Base-by-base conservation (phyloP, 2,113 vertebrate genomes). In the Heteronetta atricapilla region DNA sequence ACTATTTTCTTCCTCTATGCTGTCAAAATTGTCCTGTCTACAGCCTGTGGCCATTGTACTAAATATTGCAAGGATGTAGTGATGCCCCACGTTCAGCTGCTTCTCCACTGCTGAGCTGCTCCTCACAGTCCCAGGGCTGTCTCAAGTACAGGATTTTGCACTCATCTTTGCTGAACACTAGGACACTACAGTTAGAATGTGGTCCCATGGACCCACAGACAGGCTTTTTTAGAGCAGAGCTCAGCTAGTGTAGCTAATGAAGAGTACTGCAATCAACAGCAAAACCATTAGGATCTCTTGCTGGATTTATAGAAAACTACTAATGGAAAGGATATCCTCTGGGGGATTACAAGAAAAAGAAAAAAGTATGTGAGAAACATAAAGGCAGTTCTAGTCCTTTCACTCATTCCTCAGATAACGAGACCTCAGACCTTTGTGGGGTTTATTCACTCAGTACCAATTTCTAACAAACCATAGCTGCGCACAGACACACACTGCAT, bases 401-500 rank as follows among this genome's bases (percentile, higher is more conserved):
- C 19, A 46, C 6, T 69, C 26, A 67, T 67, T 66, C 17, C 38
- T 63, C 68, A 72, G 40, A 22, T 60, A 26, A 26, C 38, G 15
- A n/a, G 68, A 29, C 17, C 11, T 59, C 26, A 46, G 40, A 72
- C 22, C 11, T 16, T 0, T 3, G 29, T 29, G 26, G 31, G 46
- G 8, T 13, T 76, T 52, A 66, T 29, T 25, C 16, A 40, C 20
- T 18, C 40, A 31, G 29, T 28, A 42, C 17, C 22, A 25, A 7
- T 25, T 34, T n/a, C 34, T 40, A 23, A 29, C n/a, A 25, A 60
- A 21, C 9, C 7, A 1, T 4, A 34, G 34, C 66, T 68, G 29
- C 56, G 46, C 36, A 29, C 17, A 77, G 26, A n/a, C 25, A 19
- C 14, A 22, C 0, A 0, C 5, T 12, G 2, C 4, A 4, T 13